A percentile compares a stretch with the other conserved stretches of the same genome.
phyloP scores from a whole-genome alignment of 2,888 invertebrate genomes.

The Netelia fuscicornis region DNA sequence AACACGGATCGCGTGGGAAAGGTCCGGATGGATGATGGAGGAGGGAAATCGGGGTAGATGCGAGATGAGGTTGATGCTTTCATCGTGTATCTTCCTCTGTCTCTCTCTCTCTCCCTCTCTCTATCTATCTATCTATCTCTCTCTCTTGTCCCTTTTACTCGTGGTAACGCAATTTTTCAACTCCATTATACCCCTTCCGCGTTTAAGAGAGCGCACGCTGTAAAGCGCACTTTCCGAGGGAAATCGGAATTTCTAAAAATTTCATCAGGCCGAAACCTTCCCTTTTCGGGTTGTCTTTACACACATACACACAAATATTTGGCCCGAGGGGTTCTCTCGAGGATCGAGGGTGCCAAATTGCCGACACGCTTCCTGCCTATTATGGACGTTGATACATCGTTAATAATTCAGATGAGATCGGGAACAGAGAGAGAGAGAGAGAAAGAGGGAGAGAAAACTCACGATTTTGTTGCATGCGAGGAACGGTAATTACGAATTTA shows the following conservation, averaged over 20 bases:
- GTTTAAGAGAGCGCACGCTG: slow-evolving; percentile 71
- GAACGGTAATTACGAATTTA: slow-evolving; percentile 30
- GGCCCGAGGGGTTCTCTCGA: neutral
- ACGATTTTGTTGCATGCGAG: too few relatives aligned
- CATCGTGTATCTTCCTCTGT: slow-evolving; percentile 50
- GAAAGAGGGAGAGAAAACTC: too few relatives aligned
- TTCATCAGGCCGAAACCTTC: slow-evolving; percentile 42
- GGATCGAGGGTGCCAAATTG: slow-evolving; percentile 13
- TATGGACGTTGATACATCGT: slow-evolving; percentile 37
- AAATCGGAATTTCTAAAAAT: slow-evolving; percentile 58
- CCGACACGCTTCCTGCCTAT: slow-evolving; percentile 28
- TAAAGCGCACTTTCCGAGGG: slow-evolving; percentile 51
- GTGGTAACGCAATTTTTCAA: slow-evolving; percentile 77
- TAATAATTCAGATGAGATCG: slow-evolving; percentile 43
- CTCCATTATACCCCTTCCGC: slow-evolving; percentile 72
- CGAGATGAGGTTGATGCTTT: too few relatives aligned
- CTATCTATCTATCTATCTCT: too few relatives aligned
- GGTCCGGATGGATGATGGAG: slow-evolving; percentile 44
- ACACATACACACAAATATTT: neutral
- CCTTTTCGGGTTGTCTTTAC: slow-evolving; percentile 11
- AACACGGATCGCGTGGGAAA: neutral
- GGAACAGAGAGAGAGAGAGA: too few relatives aligned
- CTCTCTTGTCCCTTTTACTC: slow-evolving; percentile 73
- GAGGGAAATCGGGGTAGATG: too few relatives aligned
- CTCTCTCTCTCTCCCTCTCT: neutral